Evolutionary conservation across 2,888 invertebrate genomes (phyloP).

Genomic region (Epinotia nisella): DNA sequence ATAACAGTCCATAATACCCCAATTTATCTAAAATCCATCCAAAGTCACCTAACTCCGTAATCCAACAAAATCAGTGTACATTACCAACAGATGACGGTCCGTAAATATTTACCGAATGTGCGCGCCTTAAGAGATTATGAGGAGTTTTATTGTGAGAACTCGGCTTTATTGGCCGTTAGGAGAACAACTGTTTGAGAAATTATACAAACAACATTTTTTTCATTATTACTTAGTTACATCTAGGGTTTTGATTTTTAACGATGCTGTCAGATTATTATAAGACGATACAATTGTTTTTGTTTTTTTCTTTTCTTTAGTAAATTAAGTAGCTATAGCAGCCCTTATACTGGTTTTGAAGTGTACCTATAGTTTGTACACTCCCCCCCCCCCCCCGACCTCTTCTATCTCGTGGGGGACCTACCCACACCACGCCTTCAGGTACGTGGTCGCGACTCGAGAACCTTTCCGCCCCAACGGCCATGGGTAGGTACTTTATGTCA

Average conservation of each 20-base stretch:
- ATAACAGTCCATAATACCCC: conserved; percentile 13
- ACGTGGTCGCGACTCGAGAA: no score
- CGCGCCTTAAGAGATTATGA: conserved; percentile 46
- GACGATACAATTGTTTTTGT: no score
- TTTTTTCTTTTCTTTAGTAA: no score
- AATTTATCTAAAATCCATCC: conserved; percentile 32
- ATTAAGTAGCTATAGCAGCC: no score
- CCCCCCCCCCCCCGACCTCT: no score
- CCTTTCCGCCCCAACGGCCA: no score
- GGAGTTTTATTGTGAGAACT: conserved; percentile 76
- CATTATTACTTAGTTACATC: conserved; percentile 12
- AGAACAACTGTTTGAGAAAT: conserved; percentile 42
- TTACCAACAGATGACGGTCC: conserved; percentile 62
- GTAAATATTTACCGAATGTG: conserved; percentile 74
- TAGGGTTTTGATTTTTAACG: conserved; percentile 4
- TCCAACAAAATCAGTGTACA: conserved; percentile 57
- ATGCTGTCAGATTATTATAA: no score
- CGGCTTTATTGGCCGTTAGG: conserved; percentile 53
- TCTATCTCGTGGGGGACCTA: no score
- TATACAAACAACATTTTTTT: conserved; percentile 35
- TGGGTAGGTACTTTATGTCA: no score
- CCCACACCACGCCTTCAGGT: no score
- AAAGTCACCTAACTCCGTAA: conserved; percentile 50
- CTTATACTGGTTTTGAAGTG: no score
- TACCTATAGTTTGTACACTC: no score